Evolutionary conservation across 1,140 invertebrate species (phyloP).

Genomic region (Pissodes strobi): DNA sequence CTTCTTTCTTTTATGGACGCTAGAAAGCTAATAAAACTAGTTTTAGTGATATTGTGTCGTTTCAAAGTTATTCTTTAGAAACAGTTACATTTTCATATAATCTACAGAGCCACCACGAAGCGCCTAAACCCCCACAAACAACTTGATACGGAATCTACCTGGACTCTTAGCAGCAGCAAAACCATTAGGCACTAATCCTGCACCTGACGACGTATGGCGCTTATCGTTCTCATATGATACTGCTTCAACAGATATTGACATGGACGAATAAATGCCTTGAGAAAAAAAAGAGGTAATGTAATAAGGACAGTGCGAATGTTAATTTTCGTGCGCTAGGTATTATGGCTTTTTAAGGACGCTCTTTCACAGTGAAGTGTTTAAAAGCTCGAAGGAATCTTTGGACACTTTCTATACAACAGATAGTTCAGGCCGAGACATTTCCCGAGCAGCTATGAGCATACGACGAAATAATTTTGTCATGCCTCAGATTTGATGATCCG

Average conservation of each 20-base stretch:
- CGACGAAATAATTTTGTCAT: neutral
- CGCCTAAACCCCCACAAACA: neutral
- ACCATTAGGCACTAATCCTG: neutral
- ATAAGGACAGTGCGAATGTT: neutral
- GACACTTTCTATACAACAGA: neutral
- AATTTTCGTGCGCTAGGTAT: neutral
- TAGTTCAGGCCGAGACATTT: too few species aligned
- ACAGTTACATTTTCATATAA: neutral
- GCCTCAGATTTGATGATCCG: neutral
- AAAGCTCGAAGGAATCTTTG: too few species aligned
- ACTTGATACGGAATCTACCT: too few species aligned
- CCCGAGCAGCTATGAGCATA: neutral
- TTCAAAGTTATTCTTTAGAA: neutral
- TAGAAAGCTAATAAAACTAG: neutral
- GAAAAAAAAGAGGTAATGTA: neutral
- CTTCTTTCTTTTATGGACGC: neutral
- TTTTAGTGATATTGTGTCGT: neutral
- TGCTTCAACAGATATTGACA: neutral
- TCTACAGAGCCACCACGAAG: neutral
- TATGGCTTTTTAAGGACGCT: neutral
- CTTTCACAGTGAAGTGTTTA: too few species aligned
- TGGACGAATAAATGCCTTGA: neutral
- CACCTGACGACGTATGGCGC: too few species aligned
- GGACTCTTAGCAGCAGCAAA: neutral
- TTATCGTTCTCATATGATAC: neutral